Percentiles rank a stretch among this genome's conserved stretches.
phyloP scores from a whole-genome alignment of 2,113 vertebrate species.

The Pachyramphus minor region DNA sequence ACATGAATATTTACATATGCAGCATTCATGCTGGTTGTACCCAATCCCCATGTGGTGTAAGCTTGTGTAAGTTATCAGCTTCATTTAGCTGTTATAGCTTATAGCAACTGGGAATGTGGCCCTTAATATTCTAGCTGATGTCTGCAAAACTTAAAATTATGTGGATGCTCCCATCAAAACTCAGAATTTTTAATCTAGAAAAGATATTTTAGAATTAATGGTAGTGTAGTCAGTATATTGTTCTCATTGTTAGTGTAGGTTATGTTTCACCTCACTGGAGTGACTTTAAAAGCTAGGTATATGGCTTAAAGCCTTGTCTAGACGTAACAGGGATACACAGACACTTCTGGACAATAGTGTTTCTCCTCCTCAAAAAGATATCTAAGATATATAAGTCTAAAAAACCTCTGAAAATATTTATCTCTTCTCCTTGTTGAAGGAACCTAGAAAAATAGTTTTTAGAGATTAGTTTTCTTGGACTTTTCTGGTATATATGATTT shows the following conservation, averaged over 20 bases:
- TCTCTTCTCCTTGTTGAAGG: not conserved
- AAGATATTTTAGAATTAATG: not conserved
- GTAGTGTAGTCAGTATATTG: not conserved
- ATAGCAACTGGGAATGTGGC: not conserved
- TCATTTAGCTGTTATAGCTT: not conserved
- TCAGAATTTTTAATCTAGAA: not conserved
- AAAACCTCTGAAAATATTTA: not conserved
- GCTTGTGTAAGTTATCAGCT: not conserved
- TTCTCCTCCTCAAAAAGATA: not conserved
- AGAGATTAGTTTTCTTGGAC: not conserved
- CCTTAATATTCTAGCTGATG: slow-evolving; percentile 13
- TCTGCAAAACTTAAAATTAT: not conserved
- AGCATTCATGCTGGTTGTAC: not conserved
- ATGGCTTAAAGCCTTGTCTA: not conserved
- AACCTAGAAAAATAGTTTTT: not conserved
- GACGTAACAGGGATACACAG: not conserved
- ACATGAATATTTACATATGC: not conserved
- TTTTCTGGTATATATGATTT: not conserved
- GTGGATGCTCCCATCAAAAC: not conserved
- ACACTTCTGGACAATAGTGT: not conserved
- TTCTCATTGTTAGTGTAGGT: not conserved
- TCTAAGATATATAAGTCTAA: not conserved
- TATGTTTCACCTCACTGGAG: not conserved
- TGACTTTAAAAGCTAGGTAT: not conserved
- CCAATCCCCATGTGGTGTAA: not conserved